Percentiles rank a stretch among this genome's conserved stretches.
phyloP scores from a whole-genome alignment of 1,140 invertebrate species.

The Uloborus diversus region DNA sequence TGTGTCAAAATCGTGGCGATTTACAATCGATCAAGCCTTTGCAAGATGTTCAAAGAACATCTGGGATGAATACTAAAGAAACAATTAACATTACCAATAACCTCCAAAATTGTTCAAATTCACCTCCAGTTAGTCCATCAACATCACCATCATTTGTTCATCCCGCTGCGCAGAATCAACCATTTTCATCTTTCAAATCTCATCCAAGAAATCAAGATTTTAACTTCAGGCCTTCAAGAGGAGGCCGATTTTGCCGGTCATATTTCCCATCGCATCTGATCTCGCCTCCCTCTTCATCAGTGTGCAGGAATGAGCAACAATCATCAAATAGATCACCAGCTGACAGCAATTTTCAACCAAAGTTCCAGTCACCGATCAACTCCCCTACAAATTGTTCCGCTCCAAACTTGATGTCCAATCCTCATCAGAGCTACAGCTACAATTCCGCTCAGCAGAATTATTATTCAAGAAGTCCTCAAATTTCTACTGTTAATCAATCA shows the following conservation, averaged over 20 bases:
- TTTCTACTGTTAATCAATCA: neutral
- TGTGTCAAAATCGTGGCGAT: constrained; percentile 19
- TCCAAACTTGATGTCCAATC: neutral
- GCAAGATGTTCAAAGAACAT: neutral
- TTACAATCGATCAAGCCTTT: neutral
- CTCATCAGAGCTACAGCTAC: neutral
- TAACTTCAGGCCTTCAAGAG: constrained; percentile 40
- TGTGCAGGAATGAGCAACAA: neutral
- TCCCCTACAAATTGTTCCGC: neutral
- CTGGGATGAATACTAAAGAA: neutral
- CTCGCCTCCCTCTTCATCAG: neutral
- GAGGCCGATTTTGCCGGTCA: constrained; percentile 38
- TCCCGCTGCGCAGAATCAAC: neutral
- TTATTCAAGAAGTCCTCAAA: too few species aligned
- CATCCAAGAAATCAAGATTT: constrained; percentile 6
- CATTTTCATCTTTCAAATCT: neutral
- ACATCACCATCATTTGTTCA: neutral
- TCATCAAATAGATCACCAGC: neutral
- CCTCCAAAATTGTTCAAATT: too few species aligned
- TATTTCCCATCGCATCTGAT: constrained; percentile 50
- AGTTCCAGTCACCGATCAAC: neutral
- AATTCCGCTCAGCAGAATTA: neutral
- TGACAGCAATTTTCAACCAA: neutral
- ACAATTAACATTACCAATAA: neutral
- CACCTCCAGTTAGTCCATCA: too few species aligned